phyloP scores from a whole-genome alignment of 2,888 invertebrate species.

The Charanyca ferruginea region DNA sequence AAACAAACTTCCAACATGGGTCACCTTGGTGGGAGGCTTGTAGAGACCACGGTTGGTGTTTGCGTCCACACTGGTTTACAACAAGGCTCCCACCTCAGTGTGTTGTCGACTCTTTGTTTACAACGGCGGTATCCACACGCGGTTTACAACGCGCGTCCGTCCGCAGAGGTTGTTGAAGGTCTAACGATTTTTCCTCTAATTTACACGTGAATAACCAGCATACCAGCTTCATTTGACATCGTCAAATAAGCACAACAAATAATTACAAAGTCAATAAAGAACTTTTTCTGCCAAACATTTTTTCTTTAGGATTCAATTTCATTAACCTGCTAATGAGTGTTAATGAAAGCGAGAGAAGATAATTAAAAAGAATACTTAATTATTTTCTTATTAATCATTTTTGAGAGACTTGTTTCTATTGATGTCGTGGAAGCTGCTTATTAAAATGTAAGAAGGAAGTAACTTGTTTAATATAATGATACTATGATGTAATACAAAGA shows the following conservation, averaged over 20 bases:
- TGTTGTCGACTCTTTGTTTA: too few relatives aligned
- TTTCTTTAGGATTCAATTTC: conserved; percentile 45
- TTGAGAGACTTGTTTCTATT: neutral
- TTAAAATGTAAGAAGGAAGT: neutral
- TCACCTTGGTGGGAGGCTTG: too few relatives aligned
- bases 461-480: neutral
- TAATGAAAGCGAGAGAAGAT: conserved; percentile 54
- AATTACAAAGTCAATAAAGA: conserved; percentile 12
- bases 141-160: too few relatives aligned
- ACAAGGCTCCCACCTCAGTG: too few relatives aligned
- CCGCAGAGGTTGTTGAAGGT: too few relatives aligned
- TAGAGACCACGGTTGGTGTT: too few relatives aligned
- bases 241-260: neutral
- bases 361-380: conserved; percentile 51
- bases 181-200: too few relatives aligned
- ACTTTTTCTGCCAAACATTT: conserved; percentile 23
- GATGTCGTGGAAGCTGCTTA: neutral
- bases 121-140: too few relatives aligned
- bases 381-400: conserved; percentile 19
- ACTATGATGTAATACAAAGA: too few relatives aligned
- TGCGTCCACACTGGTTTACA: too few relatives aligned
- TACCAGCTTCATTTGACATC: neutral
- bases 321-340: conserved; percentile 55
- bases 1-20: too few relatives aligned
- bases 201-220: neutral